Base-by-base conservation (phyloP, 2,797 vertebrate species). In the Hyperoplus lanceolatus region DNA sequence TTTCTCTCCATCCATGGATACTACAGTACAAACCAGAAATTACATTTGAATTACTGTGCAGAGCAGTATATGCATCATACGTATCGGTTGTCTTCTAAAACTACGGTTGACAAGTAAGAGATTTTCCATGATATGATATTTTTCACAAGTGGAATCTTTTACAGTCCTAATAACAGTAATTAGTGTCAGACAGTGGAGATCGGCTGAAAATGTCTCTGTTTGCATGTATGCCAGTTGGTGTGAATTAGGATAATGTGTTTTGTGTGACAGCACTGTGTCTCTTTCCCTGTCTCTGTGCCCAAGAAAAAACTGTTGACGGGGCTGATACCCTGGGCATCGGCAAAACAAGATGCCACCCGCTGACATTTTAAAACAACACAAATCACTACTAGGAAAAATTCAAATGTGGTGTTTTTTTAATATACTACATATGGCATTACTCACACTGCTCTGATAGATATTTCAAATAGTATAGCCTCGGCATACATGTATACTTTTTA, bases 241-340 rank as follows among this genome's bases (percentile, higher is more conserved):
- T 41, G 55, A 54, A n/a, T 55, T 49, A 79, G 70, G 66, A 68
- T 75, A 46, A 77, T 66, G 70, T 73, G 80, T 86, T 49, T 59
- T 77, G 55, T 60, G 67, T 70, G 75, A 83, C 57, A 70, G 48
- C 53, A 49, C 46, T 59, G 41, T 62, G 67, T 77, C 48, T 68
- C 18, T 78, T 63, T 71, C 16, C 43, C 18, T 76, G 80, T 83
- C 55, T 64, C 69, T 16, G 43, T 86, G 81, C 76, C 81, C 66
- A 70, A 76, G 41, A 21, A 74, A 78, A 87, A 78, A 87, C 80
- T 81, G 63, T 84, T 87, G 85, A 85, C 45, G 4, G 36, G 67
- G 55, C 56, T 14, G 29, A 18, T 70, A 76, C 67, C 55, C 58
- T 67, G 69, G 75, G 53, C 72, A 61, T 57, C 51, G 5, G 66